phyloP scores from a whole-genome alignment of 2,113 vertebrate species.

The Electrona antarctica region DNA sequence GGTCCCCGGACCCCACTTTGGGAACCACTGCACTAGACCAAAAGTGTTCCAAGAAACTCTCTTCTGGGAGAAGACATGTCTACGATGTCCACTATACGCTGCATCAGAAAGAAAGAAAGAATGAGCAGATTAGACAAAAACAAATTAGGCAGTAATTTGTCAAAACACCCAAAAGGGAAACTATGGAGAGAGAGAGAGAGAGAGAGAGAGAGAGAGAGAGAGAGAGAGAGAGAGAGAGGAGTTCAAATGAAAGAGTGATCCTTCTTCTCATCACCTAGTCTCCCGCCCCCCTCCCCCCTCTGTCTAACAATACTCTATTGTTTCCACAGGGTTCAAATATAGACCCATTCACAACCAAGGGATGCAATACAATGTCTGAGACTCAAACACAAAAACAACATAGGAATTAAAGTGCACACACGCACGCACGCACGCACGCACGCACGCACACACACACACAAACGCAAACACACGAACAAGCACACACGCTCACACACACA shows the following conservation, averaged over 20 bases:
- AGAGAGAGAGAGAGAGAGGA: conserved; percentile 5
- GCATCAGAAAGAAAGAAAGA: conserved; percentile 25
- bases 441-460: conserved; percentile 25
- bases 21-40: too few species aligned
- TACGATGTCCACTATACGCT: too few species aligned
- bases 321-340: conserved; percentile 64
- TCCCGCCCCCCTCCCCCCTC: conserved; percentile 3
- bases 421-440: conserved; percentile 12
- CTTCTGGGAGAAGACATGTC: too few species aligned
- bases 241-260: neutral
- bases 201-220: conserved; percentile 33
- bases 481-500: too few species aligned
- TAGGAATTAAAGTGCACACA: conserved; percentile 48
- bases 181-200: conserved; percentile 26
- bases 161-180: neutral
- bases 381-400: conserved; percentile 60
- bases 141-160: neutral
- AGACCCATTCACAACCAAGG: conserved; percentile 66
- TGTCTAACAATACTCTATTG: conserved; percentile 75
- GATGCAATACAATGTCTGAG: conserved; percentile 65
- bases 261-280: conserved; percentile 29
- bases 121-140: neutral
- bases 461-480: neutral
- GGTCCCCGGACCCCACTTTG: too few species aligned
- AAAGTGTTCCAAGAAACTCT: too few species aligned